Evolutionary conservation across 1,140 invertebrate genomes (phyloP).

Genomic region (Nomia melanderi): DNA sequence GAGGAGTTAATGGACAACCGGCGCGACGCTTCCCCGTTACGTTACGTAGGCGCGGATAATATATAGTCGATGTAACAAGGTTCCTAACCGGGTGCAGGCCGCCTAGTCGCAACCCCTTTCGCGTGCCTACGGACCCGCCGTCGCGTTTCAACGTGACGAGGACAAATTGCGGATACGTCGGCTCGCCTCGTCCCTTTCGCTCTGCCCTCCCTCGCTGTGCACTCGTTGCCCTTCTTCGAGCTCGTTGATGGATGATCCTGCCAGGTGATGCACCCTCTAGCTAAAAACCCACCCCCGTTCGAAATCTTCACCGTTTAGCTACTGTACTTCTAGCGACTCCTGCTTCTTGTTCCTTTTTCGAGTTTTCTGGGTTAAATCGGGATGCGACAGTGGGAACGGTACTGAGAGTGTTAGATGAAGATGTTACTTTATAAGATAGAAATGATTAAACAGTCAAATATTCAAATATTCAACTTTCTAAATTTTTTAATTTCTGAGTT

Average conservation of each 20-base stretch:
- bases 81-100: slow-evolving; percentile 47
- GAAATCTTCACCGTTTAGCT: background rate
- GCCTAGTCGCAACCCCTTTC: slow-evolving; percentile 49
- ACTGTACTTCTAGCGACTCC: no score
- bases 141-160: slow-evolving; percentile 58
- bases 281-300: slow-evolving; percentile 41
- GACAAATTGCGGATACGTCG: slow-evolving; percentile 57
- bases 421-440: no score
- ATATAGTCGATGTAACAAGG: slow-evolving; percentile 59
- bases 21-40: slow-evolving; percentile 20
- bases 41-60: slow-evolving; percentile 37
- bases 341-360: no score
- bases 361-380: no score
- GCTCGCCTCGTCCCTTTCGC: slow-evolving; percentile 31
- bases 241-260: slow-evolving; percentile 56
- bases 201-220: slow-evolving; percentile 21
- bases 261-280: slow-evolving; percentile 63
- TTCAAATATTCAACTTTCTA: no score
- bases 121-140: slow-evolving; percentile 11
- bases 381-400: no score
- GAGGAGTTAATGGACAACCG: slow-evolving; percentile 64
- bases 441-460: no score
- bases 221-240: slow-evolving; percentile 26
- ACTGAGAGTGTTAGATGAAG: no score
- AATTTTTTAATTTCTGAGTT: no score